These are phyloP conservation scores for Idris sp. DNA, from an alignment of 1,140 invertebrate genomes.

Conservation along the genomic window DNA sequence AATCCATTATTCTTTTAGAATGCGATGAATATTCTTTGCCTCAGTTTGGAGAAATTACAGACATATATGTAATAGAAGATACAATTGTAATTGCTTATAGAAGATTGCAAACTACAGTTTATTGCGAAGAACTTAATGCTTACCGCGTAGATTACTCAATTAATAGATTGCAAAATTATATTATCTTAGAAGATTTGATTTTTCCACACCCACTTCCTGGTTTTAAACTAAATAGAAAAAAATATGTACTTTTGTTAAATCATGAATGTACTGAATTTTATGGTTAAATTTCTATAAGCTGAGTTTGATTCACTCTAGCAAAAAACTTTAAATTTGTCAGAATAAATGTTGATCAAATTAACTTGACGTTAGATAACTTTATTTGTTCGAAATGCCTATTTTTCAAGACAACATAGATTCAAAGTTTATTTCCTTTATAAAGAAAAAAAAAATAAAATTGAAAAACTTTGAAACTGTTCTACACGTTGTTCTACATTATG, in stretches of 20 bases:
- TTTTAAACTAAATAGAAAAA: background rate
- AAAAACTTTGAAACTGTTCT: too few species aligned
- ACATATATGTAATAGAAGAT: conserved; percentile 17
- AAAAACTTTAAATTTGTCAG: too few species aligned
- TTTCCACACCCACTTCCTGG: conserved; percentile 27
- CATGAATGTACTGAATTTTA: conserved; percentile 7
- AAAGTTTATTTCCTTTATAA: too few species aligned
- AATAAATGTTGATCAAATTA: too few species aligned
- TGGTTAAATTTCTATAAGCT: conserved; percentile 2
- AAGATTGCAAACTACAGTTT: background rate
- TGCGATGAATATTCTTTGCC: conserved; percentile 7
- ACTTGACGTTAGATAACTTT: too few species aligned
- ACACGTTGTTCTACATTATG: too few species aligned
- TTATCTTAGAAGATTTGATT: conserved; percentile 7
- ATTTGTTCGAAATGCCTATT: too few species aligned
- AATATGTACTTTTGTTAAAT: conserved; percentile 9
- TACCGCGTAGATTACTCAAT: conserved; percentile 1
- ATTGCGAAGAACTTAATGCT: conserved; percentile 8
- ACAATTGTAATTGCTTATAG: conserved; percentile 21
- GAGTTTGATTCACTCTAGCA: too few species aligned
- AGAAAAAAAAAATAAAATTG: too few species aligned
- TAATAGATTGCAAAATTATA: background rate
- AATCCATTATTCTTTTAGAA: conserved; percentile 17
- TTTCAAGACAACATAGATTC: too few species aligned
- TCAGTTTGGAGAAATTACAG: conserved; percentile 16